phyloP scores from a whole-genome alignment of 2,113 vertebrate species.

The Progne subis region DNA sequence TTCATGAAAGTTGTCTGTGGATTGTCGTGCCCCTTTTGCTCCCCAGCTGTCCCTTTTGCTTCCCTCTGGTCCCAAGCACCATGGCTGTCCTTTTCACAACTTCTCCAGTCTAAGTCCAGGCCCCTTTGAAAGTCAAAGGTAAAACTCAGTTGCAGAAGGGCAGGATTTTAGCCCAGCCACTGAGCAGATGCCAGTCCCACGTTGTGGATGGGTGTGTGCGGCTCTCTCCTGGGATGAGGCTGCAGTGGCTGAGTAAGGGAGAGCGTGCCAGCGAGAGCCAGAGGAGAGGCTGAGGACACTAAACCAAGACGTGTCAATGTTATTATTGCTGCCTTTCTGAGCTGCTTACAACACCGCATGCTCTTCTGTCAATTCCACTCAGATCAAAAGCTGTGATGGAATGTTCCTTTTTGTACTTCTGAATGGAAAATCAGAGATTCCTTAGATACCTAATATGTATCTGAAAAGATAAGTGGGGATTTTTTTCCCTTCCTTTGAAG shows the following conservation, averaged over 20 bases:
- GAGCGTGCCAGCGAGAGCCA: not conserved
- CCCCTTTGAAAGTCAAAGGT: not conserved
- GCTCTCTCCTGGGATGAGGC: not conserved
- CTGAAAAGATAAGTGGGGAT: not conserved
- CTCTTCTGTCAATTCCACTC: not conserved
- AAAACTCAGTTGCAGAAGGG: not conserved
- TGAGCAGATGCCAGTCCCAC: not conserved
- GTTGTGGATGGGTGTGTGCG: accelerated
- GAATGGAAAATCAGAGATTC: slow-evolving; percentile 9
- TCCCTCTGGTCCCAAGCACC: not conserved
- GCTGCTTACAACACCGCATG: not conserved
- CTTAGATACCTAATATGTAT: not conserved
- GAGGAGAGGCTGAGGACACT: not conserved
- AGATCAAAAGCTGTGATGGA: slow-evolving; percentile 12
- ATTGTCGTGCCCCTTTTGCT: not conserved
- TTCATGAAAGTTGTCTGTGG: not conserved
- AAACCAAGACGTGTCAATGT: not conserved
- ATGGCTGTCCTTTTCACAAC: not conserved
- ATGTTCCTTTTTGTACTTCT: slow-evolving; percentile 29
- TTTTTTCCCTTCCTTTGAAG: not conserved
- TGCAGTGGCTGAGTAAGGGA: not conserved
- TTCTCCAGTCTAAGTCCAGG: not conserved
- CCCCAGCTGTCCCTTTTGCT: not conserved
- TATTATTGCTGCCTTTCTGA: slow-evolving; percentile 16
- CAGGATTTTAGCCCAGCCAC: not conserved